phyloP scores from a whole-genome alignment of 1,140 invertebrate genomes.

The Hesperophylax magnus region DNA sequence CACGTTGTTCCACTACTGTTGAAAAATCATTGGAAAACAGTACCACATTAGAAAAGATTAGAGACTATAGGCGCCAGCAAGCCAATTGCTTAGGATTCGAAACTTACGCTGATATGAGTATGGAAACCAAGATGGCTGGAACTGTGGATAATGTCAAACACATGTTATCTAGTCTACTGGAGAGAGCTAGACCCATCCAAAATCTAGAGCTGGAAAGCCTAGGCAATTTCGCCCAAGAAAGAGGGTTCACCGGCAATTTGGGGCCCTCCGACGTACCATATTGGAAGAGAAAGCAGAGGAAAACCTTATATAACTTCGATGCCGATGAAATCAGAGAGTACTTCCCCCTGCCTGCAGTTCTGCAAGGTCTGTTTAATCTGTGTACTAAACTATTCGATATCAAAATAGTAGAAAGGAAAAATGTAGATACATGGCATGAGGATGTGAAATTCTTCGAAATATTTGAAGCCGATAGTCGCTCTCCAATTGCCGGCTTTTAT shows the following conservation, averaged over 20 bases:
- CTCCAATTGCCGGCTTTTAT: constrained; percentile 85
- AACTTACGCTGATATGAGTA: constrained; percentile 87
- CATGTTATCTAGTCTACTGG: constrained; percentile 79
- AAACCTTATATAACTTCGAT: constrained; percentile 76
- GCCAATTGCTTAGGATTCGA: constrained; percentile 86
- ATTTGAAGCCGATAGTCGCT: constrained; percentile 77
- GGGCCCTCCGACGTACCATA: constrained; percentile 90
- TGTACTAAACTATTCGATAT: constrained; percentile 86
- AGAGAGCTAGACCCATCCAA: constrained; percentile 80
- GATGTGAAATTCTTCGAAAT: constrained; percentile 90
- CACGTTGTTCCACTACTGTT: constrained; percentile 76
- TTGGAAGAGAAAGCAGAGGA: constrained; percentile 83
- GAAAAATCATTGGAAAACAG: constrained; percentile 81
- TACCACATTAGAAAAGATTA: constrained; percentile 83
- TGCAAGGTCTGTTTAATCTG: constrained; percentile 82
- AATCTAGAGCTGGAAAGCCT: constrained; percentile 82
- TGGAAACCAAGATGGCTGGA: constrained; percentile 96
- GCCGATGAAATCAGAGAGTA: constrained; percentile 83
- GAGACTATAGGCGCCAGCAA: constrained; percentile 77
- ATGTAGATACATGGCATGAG: constrained; percentile 84
- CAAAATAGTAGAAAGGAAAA: constrained; percentile 80
- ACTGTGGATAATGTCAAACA: constrained; percentile 83
- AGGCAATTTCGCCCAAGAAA: constrained; percentile 81
- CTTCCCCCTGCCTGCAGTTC: constrained; percentile 86
- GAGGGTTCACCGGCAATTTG: constrained; percentile 80